phyloP scores from a whole-genome alignment of 2,888 invertebrate species.

The Cantharis lateralis region DNA sequence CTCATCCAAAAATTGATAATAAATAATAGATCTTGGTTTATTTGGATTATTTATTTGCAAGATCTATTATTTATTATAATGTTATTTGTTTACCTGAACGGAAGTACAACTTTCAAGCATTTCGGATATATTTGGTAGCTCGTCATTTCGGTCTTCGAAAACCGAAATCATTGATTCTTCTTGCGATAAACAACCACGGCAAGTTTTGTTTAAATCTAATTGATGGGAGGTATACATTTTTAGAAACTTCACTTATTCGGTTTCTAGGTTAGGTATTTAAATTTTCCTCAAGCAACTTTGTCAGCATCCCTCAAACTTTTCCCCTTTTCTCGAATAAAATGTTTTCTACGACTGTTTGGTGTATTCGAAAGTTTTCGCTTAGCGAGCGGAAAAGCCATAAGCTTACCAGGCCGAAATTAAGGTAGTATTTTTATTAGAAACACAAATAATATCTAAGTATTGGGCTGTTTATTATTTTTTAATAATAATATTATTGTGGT shows the following conservation, averaged over 20 bases:
- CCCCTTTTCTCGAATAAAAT: rapidly evolving
- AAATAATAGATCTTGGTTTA: no score
- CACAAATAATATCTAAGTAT: no score
- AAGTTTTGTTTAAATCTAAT: constrained; percentile 53
- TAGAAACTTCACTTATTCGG: neutral
- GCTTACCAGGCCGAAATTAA: no score
- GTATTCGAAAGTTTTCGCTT: no score
- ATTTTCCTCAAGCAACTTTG: neutral
- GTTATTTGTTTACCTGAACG: constrained; percentile 51
- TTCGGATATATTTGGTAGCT: constrained; percentile 51
- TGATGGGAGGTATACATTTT: neutral
- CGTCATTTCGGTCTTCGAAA: constrained; percentile 53
- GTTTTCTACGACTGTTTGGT: no score
- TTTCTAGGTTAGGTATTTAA: neutral
- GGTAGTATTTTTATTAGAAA: no score
- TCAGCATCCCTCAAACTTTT: neutral
- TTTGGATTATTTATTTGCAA: no score
- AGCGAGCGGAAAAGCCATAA: no score
- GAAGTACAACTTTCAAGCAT: constrained; percentile 57
- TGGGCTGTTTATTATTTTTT: no score
- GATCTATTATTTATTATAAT: no score
- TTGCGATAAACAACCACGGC: constrained; percentile 57
- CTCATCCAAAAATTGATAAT: no score
- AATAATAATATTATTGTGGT: no score
- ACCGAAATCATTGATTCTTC: constrained; percentile 53